These are phyloP conservation scores for Anguilla marmorata DNA, from an alignment of 2,797 vertebrate species.

Conservation along the genomic window DNA sequence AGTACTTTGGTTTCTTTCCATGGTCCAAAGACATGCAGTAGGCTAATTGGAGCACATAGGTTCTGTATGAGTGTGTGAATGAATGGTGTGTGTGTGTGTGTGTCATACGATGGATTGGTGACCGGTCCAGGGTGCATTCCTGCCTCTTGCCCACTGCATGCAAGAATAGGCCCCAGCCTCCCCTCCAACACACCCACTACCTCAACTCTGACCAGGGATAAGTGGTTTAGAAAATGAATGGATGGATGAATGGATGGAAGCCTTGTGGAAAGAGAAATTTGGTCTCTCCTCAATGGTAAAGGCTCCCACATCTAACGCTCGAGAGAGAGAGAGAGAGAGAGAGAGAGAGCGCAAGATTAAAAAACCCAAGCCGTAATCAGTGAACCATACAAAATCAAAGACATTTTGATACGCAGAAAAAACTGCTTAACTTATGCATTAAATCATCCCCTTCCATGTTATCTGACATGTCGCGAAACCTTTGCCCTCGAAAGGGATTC, in stretches of 20 bases:
- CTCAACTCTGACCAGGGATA: no score
- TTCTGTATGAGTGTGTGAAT: no score
- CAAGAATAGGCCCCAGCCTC: no score
- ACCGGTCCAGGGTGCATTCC: no score
- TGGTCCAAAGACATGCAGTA: no score
- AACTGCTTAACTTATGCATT: constrained; percentile 41
- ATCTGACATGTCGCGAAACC: constrained; percentile 54
- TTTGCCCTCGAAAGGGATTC: constrained; percentile 54
- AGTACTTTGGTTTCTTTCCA: no score
- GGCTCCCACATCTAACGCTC: not conserved
- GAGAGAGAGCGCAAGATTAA: not conserved
- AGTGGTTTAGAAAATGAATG: no score
- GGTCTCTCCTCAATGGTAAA: not conserved
- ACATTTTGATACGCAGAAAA: constrained; percentile 30
- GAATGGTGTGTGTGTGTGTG: no score
- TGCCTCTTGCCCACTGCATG: no score
- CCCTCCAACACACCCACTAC: no score
- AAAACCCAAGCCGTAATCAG: not conserved
- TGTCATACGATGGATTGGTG: no score
- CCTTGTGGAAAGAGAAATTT: not conserved
- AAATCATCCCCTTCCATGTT: constrained; percentile 47
- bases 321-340: not conserved
- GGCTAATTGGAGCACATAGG: no score
- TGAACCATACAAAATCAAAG: not conserved
- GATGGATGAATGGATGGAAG: not conserved